Base-by-base conservation (phyloP, 2,888 invertebrate species). In the Hoplodrina blanda region DNA sequence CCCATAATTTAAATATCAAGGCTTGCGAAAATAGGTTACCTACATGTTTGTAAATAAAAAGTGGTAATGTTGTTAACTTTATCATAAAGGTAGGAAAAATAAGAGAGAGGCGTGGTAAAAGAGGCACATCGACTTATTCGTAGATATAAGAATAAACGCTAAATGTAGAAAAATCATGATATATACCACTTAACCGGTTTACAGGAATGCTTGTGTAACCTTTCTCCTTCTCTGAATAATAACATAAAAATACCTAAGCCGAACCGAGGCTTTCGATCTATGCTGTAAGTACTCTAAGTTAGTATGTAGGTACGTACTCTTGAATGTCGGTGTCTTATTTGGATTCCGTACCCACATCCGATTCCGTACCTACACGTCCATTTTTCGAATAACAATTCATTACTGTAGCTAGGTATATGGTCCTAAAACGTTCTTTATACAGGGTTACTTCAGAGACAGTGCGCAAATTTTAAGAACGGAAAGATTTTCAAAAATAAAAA, bases 1-100 rank as follows among this genome's bases (percentile, higher is more conserved):
- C 59, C 30, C 41, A 50, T 52, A 80, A 63, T 69, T 69, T 76
- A 10, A 62, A 74, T 69, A 80, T 52, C 53, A 63, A 55, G 55
- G 60, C 19, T 44, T 41, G 30, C 17, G 20, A n/a, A 63, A 72
- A 60, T 56, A 56, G 41, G 60, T 78, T 52, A 46, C 15, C 1
- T 46, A 46, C 54, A 46, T 63, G 46, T 60, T 60, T 60, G 62
- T 53, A n/a, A 72, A 37, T 37, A 0, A 72, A 46, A 55, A 59
- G 17, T 0, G 13, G 10, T 30, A 46, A 66, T 56, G 4, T 50
- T 55, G 17, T 59, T 33, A 41, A 55, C 41, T 54, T 50, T 49
- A 25, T 50, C n/a, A 62, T 17, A 33, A 57, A 49, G 4, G 60
- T 60, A 19, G 17, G 3, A 17, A 20, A 53, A 55, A 46, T 53